Evolutionary conservation across 2,888 invertebrate species (phyloP).

Genomic region (Auanema freiburgensis): DNA sequence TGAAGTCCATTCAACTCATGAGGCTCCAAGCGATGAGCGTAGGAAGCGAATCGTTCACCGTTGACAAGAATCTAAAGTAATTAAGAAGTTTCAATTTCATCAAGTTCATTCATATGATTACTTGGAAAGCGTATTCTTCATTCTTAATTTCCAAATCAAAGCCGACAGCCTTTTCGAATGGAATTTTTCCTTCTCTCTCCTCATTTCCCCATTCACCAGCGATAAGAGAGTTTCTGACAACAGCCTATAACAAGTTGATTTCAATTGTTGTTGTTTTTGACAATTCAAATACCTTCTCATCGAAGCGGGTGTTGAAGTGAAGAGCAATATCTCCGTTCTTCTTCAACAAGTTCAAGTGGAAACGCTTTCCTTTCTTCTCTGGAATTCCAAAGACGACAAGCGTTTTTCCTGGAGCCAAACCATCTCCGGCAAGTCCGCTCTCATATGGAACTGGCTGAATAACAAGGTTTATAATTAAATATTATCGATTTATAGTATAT

Average conservation of each 20-base stretch:
- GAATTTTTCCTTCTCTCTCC: constrained; percentile 52
- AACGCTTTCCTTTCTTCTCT: constrained; percentile 60
- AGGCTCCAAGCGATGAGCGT: constrained; percentile 63
- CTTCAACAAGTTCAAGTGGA: constrained; percentile 52
- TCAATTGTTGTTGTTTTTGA: neutral
- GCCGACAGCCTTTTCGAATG: constrained; percentile 47
- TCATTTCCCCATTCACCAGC: constrained; percentile 53
- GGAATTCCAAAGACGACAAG: constrained; percentile 57
- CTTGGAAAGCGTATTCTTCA: constrained; percentile 51
- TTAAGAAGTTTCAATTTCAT: neutral
- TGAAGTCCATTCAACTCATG: constrained; percentile 62
- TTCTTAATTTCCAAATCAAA: constrained; percentile 52
- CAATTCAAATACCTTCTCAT: constrained; percentile 43
- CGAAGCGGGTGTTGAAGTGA: constrained; percentile 50
- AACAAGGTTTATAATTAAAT: too few species aligned
- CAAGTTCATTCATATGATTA: constrained; percentile 8
- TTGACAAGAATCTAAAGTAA: constrained; percentile 61
- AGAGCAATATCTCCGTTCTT: constrained; percentile 55
- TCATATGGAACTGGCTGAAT: constrained; percentile 62
- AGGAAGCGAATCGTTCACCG: constrained; percentile 64
- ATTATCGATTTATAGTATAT: neutral
- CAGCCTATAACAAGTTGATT: constrained; percentile 27
- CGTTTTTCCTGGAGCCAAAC: constrained; percentile 60
- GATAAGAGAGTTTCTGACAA: constrained; percentile 50
- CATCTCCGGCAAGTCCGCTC: constrained; percentile 59